Evolutionary conservation across 2,888 invertebrate genomes (phyloP).

Genomic region (Aethes cnicana): DNA sequence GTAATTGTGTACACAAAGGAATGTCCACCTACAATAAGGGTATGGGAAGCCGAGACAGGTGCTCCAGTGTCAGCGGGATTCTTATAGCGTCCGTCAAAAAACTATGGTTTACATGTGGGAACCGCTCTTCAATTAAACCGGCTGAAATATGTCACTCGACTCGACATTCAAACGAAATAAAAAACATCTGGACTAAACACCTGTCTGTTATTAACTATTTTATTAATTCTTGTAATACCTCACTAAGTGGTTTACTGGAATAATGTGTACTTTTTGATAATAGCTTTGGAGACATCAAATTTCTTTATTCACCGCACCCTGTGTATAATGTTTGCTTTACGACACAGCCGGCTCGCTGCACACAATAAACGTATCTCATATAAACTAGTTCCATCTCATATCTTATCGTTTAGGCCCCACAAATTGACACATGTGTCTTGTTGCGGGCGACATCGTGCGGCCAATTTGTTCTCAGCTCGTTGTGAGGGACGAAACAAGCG

Average conservation of each 20-base stretch:
- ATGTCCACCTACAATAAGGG: slow-evolving; percentile 38
- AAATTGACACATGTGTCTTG: slow-evolving; percentile 23
- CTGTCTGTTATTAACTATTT: slow-evolving; percentile 44
- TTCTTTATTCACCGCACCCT: background rate
- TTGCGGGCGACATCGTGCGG: slow-evolving; percentile 18
- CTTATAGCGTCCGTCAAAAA: slow-evolving; percentile 61
- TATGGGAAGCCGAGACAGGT: slow-evolving; percentile 54
- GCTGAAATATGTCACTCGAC: slow-evolving; percentile 70
- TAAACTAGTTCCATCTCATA: slow-evolving; percentile 25
- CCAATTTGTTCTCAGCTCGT: slow-evolving; percentile 18
- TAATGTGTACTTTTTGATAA: no score
- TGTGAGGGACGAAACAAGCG: slow-evolving; percentile 7
- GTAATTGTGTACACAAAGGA: slow-evolving; percentile 21
- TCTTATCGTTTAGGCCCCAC: slow-evolving; percentile 26
- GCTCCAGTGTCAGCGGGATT: slow-evolving; percentile 59
- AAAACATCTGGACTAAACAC: slow-evolving; percentile 55
- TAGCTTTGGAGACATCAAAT: no score
- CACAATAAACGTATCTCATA: slow-evolving; percentile 14
- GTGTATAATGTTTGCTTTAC: slow-evolving; percentile 4
- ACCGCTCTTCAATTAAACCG: slow-evolving; percentile 63
- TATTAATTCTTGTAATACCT: background rate
- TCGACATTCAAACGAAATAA: slow-evolving; percentile 65
- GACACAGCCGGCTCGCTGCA: background rate
- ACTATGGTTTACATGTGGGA: slow-evolving; percentile 59
- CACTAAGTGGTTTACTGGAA: background rate